Conservation (phyloP, 2,113 vertebrate genomes). For the Neoarius graeffei region DNA sequence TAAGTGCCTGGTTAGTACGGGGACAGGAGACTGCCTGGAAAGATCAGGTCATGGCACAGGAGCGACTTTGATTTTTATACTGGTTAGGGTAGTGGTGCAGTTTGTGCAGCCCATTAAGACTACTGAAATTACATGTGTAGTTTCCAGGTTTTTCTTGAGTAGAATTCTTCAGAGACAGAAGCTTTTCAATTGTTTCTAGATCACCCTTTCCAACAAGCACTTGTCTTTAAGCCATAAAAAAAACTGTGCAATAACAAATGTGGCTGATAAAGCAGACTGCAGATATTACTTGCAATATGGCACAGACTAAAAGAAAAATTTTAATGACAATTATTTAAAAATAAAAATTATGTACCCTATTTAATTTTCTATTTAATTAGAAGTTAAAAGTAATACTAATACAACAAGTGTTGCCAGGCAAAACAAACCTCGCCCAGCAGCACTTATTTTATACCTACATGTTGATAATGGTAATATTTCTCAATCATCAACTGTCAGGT, state of each 20-base stretch:
- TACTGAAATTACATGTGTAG: background rate
- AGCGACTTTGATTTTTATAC: background rate
- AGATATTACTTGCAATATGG: background rate
- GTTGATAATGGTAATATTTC: no score
- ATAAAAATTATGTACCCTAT: background rate
- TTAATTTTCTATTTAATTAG: slow-evolving; percentile 1
- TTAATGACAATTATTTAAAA: background rate
- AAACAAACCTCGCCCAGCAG: no score
- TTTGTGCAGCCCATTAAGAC: background rate
- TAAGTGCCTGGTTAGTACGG: no score
- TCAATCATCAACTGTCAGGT: no score
- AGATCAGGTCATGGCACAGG: no score
- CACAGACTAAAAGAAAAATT: background rate
- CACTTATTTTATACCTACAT: no score
- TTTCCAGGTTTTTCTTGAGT: background rate
- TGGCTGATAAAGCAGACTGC: background rate
- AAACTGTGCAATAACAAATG: background rate
- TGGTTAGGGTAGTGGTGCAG: no score
- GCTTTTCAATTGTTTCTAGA: background rate
- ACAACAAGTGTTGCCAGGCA: background rate
- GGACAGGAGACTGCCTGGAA: no score
- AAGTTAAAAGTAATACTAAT: background rate
- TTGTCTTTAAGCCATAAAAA: slow-evolving; percentile 4
- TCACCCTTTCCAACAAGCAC: background rate
- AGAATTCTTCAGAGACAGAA: background rate